phyloP scores from a whole-genome alignment of 2,888 invertebrate genomes.

The Drosophila meridionalis region DNA sequence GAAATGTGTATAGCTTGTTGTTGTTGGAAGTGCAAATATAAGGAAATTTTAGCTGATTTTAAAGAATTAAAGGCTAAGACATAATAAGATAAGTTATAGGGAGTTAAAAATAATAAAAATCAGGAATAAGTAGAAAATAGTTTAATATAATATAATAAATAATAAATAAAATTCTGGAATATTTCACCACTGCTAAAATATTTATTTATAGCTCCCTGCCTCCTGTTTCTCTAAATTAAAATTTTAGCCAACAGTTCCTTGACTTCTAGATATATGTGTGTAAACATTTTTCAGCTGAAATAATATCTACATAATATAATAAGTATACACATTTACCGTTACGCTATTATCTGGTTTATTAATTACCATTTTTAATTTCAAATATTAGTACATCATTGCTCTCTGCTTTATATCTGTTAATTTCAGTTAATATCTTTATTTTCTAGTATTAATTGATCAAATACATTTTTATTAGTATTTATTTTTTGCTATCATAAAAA shows the following conservation, averaged over 20 bases:
- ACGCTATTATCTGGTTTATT: not conserved
- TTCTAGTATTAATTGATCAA: slow-evolving; percentile 31
- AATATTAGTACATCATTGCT: not conserved
- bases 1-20: not conserved
- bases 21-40: not conserved
- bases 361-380: not conserved
- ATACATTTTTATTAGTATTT: slow-evolving; percentile 15
- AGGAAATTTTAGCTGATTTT: not conserved
- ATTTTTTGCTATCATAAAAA: slow-evolving; percentile 15
- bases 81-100: too few species aligned
- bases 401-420: not conserved
- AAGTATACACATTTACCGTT: not conserved
- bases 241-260: not conserved
- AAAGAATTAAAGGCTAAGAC: not conserved
- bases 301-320: not conserved
- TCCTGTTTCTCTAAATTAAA: not conserved
- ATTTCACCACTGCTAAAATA: not conserved
- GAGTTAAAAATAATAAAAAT: too few species aligned
- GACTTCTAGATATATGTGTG: not conserved
- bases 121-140: too few species aligned
- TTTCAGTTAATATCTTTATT: slow-evolving; percentile 11
- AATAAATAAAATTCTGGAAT: not conserved
- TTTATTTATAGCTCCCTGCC: not conserved
- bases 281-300: not conserved
- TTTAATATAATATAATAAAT: not conserved